Base-by-base conservation (phyloP, 2,888 invertebrate species). In the Epinotia brunnichana region DNA sequence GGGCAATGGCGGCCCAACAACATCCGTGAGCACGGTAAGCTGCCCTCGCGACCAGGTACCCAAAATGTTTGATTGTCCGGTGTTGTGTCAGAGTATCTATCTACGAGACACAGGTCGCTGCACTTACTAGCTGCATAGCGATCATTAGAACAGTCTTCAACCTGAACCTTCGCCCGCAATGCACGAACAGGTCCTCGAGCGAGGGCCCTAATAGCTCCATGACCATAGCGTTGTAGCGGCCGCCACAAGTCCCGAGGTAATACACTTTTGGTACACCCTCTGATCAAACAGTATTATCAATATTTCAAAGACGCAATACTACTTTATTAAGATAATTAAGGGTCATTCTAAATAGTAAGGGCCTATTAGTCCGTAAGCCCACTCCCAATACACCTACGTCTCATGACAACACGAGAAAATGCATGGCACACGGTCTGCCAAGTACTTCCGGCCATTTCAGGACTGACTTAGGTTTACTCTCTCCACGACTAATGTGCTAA, bases 231-330 rank as follows among this genome's bases (percentile, higher is more conserved):
- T 99, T 99, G 96, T 99, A 99, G 85, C 93, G 92, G 94, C 99
- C 99, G 87, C 99, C 99, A 95, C 99, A 99, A 82, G 99, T 99
- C 81, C 99, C 99, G 95, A 99, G 99, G 95, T 99, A 99, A 95
- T 97, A 99, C 83, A 99, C 99, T 95, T 99, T 99, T 85, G 99
- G 99, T 91, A 99, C 95, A 88, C 99, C 99, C 95, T 99, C 99
- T 98, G 94, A 91, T 92, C 82, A 87, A 88, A 87, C 77, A 80
- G 77, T 78, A 78, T 77, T 66, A 75, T 86, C 78, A 85, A 76
- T 80, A 75, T 74, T 24, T 13, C 13, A 29, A 44, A 71, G 7
- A n/a, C n/a, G 15, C 15, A 44, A 15, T 48, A n/a, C 1, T n/a
- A 48, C 4, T 1, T 41, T 41, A 41, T 13, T 13, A 41, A 2